Conservation (phyloP, 2,797 vertebrate genomes). For the Cossypha niveicapilla region DNA sequence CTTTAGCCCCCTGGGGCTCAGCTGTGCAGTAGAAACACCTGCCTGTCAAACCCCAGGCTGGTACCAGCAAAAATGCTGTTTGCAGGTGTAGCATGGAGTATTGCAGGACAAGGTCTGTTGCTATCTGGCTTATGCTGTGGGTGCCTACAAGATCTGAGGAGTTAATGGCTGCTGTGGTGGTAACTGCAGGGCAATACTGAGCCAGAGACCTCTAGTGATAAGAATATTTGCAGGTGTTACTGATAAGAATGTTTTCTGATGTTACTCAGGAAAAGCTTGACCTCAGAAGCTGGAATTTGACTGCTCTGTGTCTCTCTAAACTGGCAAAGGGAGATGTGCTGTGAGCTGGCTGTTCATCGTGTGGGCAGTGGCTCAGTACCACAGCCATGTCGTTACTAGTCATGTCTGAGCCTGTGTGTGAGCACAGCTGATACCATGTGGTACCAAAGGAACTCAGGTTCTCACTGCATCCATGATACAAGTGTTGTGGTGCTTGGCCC, state of each 20-base stretch:
- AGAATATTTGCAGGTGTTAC: background rate
- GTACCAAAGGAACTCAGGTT: background rate
- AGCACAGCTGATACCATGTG: background rate
- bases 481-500: background rate
- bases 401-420: background rate
- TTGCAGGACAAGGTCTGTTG: background rate
- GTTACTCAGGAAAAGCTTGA: background rate
- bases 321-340: background rate
- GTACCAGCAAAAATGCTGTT: background rate
- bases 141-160: background rate
- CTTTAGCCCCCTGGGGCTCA: background rate
- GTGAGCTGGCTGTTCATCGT: background rate
- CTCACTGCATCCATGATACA: background rate
- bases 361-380: background rate
- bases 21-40: background rate
- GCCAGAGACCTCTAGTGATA: background rate
- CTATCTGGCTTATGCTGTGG: background rate
- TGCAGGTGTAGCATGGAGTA: background rate
- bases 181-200: background rate
- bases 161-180: background rate
- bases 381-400: background rate
- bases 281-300: background rate
- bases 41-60: background rate
- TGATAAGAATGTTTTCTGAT: background rate
- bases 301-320: background rate